Evolutionary conservation across 2,888 invertebrate genomes (phyloP).

Genomic region (Thera britannica): DNA sequence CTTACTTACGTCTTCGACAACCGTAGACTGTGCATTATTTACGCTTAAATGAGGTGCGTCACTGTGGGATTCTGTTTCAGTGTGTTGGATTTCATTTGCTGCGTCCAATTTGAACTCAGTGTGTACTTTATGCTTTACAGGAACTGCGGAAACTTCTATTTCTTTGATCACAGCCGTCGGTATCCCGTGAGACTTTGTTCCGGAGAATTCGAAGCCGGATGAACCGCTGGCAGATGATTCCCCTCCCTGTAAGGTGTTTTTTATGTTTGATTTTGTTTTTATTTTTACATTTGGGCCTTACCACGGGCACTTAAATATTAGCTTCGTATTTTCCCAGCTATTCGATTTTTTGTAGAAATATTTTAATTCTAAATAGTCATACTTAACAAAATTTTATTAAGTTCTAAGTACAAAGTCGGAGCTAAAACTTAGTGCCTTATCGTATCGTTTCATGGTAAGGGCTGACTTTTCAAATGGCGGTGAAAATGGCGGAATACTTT

Average conservation of each 20-base stretch:
- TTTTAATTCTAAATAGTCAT: neutral
- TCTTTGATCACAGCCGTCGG: slow-evolving; percentile 51
- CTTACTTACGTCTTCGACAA: slow-evolving; percentile 68
- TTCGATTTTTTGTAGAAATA: neutral
- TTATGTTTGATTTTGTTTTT: neutral
- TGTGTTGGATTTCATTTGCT: slow-evolving; percentile 61
- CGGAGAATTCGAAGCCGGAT: slow-evolving; percentile 59
- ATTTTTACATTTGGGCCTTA: neutral
- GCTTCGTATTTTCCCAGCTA: neutral
- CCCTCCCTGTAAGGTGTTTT: slow-evolving; percentile 59
- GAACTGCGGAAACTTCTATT: slow-evolving; percentile 48
- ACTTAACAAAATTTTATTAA: too few species aligned
- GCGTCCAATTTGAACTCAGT: slow-evolving; percentile 59
- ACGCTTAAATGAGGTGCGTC: slow-evolving; percentile 50
- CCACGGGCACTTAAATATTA: slow-evolving; percentile 5
- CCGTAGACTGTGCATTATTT: slow-evolving; percentile 37
- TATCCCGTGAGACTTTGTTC: slow-evolving; percentile 56
- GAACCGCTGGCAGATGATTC: slow-evolving; percentile 57
- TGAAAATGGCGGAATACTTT: slow-evolving; percentile 25
- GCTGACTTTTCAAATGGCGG: slow-evolving; percentile 10
- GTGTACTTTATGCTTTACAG: slow-evolving; percentile 53
- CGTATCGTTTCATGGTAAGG: slow-evolving; percentile 1
- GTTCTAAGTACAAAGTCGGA: neutral
- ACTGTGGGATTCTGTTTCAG: slow-evolving; percentile 46
- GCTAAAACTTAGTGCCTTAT: slow-evolving; percentile 2